These are phyloP conservation scores for Chanos chanos DNA, from an alignment of 2,797 vertebrate species.

Conservation along the genomic window DNA sequence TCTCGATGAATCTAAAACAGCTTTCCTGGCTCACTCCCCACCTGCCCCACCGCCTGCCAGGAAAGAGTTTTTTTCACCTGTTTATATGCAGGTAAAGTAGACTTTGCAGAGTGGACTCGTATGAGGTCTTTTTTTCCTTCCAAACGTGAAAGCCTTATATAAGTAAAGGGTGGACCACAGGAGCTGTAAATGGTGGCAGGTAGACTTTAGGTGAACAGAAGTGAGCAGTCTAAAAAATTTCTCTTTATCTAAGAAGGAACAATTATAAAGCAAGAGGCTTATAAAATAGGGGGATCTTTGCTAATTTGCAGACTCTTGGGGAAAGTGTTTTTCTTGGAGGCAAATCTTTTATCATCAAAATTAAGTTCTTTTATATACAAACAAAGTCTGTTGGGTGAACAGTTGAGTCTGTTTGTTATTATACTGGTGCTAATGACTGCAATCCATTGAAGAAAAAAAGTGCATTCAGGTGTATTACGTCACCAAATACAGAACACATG, in stretches of 20 bases:
- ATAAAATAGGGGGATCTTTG: slow-evolving; percentile 51
- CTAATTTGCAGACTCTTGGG: slow-evolving; percentile 53
- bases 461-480: slow-evolving; percentile 32
- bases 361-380: not conserved
- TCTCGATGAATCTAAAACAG: slow-evolving; percentile 69
- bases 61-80: slow-evolving; percentile 64
- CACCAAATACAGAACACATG: slow-evolving; percentile 14
- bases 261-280: slow-evolving; percentile 39
- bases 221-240: slow-evolving; percentile 10
- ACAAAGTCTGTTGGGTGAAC: slow-evolving; percentile 29
- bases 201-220: slow-evolving; percentile 28
- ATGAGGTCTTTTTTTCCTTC: slow-evolving; percentile 53
- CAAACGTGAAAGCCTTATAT: slow-evolving; percentile 40
- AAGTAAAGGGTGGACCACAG: slow-evolving; percentile 19
- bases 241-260: slow-evolving; percentile 39
- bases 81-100: slow-evolving; percentile 66
- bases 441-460: slow-evolving; percentile 9
- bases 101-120: slow-evolving; percentile 49
- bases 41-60: slow-evolving; percentile 51
- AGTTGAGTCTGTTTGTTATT: slow-evolving; percentile 40
- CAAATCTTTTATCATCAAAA: slow-evolving; percentile 32
- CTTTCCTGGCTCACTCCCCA: slow-evolving; percentile 62
- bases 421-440: slow-evolving; percentile 40
- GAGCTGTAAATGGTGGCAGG: slow-evolving; percentile 32
- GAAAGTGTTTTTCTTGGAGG: slow-evolving; percentile 43